Evolutionary conservation across 1,140 invertebrate genomes (phyloP), one percentile per base, ranked within the genome.

Genomic region (Zaprionus lachaisei): DNA sequence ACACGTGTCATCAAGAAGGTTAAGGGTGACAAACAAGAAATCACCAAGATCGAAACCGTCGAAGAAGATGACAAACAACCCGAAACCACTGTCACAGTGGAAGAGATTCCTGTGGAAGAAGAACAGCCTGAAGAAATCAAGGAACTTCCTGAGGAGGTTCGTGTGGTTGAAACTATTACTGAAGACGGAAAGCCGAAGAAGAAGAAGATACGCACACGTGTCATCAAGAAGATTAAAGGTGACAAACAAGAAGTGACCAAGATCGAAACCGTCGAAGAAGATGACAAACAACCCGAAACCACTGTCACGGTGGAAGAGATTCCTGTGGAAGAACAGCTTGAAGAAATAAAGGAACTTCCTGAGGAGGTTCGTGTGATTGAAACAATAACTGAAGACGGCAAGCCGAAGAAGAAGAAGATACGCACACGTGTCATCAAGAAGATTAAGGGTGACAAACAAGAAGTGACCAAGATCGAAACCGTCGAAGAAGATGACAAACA

Each of bases 331-430:
- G 49, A 66, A 56, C 17, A 51, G n/a, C 22, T 31, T 4, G 57
- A 70, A 44, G 56, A 61, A 77, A 20, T 56, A 15, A 58, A 85
- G 64, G 58, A 72, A 79, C 60, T 82, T 79, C 57, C 75, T n/a
- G 92, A 93, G 49, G 92, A 93, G 77, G 70, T 93, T 44, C 55
- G 24, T 31, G 58, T 93, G 3, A 85, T 92, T 61, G 92, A 93
- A 83, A 89, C 69, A 20, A 24, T 55, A 9, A 65, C 81, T 14
- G 72, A 91, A 73, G 72, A 72, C 22, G 77, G 79, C 14, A 64
- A 57, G 5, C 58, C 67, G 1, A 72, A 79, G 44, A 87, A 84
- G 56, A 74, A 72, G n/a, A 80, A 80, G 20, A 60, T 77, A 4
- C 89, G 77, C 65, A 81, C 66, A 57, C 54, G 64, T 41, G 58